Evolutionary conservation across 2,113 vertebrate genomes (phyloP).

Genomic region (Dryoscopus gambensis): DNA sequence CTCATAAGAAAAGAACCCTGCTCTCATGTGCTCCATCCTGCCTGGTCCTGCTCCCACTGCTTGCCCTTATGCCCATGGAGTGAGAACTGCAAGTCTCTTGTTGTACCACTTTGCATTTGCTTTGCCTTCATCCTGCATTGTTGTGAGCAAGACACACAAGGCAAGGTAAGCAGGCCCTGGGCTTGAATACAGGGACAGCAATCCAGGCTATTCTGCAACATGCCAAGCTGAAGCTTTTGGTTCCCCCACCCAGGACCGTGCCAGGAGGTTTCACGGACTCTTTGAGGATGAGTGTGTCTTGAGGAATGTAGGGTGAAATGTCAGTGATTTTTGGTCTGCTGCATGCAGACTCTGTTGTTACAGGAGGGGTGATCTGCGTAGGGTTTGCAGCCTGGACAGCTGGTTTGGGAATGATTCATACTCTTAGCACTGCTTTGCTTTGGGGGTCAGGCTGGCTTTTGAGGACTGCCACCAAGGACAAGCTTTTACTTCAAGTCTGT

Average conservation of each 20-base stretch:
- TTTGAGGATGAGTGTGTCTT: not conserved
- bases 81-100: not conserved
- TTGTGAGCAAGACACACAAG: not conserved
- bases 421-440: not conserved
- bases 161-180: not conserved
- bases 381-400: not conserved
- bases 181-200: rapidly evolving
- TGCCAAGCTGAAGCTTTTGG: not conserved
- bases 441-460: not conserved
- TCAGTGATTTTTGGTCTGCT: not conserved
- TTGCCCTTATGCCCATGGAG: not conserved
- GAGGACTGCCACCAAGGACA: not conserved
- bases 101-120: rapidly evolving
- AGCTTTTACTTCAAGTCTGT: not conserved
- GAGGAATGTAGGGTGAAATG: slow-evolving; percentile 3
- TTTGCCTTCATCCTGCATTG: not conserved
- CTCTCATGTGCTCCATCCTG: not conserved
- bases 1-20: not conserved
- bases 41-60: not conserved
- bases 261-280: not conserved
- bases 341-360: not conserved
- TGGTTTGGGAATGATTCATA: not conserved
- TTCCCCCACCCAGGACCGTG: not conserved
- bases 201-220: not conserved
- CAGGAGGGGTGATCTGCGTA: not conserved